Conservation (phyloP, 35 echinoderm and acorn worm genomes). For the Nesometra sesokonis region DNA sequence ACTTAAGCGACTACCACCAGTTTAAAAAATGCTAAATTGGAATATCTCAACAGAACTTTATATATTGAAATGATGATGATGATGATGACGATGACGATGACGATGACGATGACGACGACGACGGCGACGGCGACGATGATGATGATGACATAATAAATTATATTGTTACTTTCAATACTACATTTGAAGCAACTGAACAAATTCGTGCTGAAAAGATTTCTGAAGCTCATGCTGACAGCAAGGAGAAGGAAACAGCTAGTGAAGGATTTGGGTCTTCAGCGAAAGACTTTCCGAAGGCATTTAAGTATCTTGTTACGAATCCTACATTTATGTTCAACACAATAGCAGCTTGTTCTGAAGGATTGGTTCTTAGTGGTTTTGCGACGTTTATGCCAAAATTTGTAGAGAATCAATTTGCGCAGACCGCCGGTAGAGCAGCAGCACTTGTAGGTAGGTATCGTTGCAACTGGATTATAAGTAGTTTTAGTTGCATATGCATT, state of each 20-base stretch:
- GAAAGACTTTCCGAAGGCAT: slow-evolving; percentile 25
- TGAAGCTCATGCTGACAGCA: slow-evolving; percentile 25
- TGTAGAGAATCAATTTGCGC: slow-evolving; percentile 54
- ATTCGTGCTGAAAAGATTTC: slow-evolving; percentile 53
- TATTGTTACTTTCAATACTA: not conserved
- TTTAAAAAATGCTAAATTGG: not conserved
- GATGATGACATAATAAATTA: too few species aligned
- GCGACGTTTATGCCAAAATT: slow-evolving; percentile 49
- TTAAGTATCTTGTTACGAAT: slow-evolving; percentile 46
- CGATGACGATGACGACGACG: too few species aligned
- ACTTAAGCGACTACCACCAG: too few species aligned
- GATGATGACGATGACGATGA: too few species aligned
- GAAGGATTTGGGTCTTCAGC: slow-evolving; percentile 22
- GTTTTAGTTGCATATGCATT: too few species aligned
- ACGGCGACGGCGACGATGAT: too few species aligned
- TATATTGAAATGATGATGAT: not conserved
- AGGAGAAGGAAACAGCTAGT: not conserved
- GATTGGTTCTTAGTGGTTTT: slow-evolving; percentile 36
- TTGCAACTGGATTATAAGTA: not conserved
- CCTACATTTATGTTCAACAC: slow-evolving; percentile 41
- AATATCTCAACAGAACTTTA: not conserved
- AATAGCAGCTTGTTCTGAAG: slow-evolving; percentile 30
- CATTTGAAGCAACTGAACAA: slow-evolving; percentile 25
- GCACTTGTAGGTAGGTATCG: slow-evolving; percentile 33
- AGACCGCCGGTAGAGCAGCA: slow-evolving; percentile 28